Evolutionary conservation across 2,888 invertebrate species (phyloP).

Genomic region (Carcina quercana): DNA sequence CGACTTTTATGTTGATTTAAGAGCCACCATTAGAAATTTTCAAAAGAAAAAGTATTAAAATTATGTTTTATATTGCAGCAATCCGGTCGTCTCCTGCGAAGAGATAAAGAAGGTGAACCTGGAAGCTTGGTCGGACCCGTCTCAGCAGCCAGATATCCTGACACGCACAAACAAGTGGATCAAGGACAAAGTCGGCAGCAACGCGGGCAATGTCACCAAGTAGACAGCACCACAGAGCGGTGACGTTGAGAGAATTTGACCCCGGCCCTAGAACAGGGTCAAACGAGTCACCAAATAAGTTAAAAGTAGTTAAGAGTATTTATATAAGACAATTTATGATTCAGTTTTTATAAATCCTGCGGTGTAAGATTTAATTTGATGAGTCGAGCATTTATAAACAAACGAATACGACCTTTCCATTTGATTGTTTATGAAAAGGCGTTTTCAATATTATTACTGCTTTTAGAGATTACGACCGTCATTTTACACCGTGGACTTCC

Average conservation of each 20-base stretch:
- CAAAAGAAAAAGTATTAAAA: background rate
- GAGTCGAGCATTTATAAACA: background rate
- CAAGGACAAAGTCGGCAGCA: constrained; percentile 50
- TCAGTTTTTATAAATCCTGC: background rate
- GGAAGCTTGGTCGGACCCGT: constrained; percentile 57
- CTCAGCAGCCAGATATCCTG: constrained; percentile 52
- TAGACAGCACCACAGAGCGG: constrained; percentile 23
- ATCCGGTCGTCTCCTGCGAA: constrained; percentile 66
- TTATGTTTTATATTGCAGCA: constrained; percentile 48
- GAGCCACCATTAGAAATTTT: no score
- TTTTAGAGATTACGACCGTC: no score
- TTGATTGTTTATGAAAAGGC: background rate
- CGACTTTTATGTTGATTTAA: no score
- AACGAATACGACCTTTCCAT: background rate
- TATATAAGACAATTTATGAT: constrained; percentile 1
- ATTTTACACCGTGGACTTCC: constrained; percentile 20
- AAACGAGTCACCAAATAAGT: no score
- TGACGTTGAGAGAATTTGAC: constrained; percentile 15
- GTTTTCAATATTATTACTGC: background rate
- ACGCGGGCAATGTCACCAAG: constrained; percentile 36
- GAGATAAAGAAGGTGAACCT: constrained; percentile 62
- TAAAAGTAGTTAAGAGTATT: constrained; percentile 4
- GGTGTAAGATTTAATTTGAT: background rate
- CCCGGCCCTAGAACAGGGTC: constrained; percentile 4
- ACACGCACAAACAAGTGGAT: constrained; percentile 65